These are phyloP conservation scores for Oreochromis grahami DNA, from an alignment of 2,797 vertebrate genomes.

Conservation along the genomic window DNA sequence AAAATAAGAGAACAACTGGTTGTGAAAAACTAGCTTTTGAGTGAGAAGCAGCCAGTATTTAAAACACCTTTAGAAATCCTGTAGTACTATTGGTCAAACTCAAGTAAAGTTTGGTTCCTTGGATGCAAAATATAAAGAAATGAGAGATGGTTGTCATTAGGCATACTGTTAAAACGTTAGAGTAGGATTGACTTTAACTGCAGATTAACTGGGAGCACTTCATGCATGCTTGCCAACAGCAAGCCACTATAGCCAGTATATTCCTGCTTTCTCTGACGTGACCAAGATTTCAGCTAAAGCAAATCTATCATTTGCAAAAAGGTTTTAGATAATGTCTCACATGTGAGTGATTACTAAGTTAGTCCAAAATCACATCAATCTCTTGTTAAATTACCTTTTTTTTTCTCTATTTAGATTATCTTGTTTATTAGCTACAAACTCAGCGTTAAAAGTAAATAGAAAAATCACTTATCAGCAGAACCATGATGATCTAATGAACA, in stretches of 20 bases:
- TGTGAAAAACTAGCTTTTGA: background rate
- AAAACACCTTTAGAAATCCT: background rate
- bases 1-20: background rate
- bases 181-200: constrained; percentile 5
- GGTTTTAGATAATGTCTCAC: background rate
- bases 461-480: background rate
- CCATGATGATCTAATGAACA: background rate
- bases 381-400: background rate
- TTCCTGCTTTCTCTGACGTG: background rate
- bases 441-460: background rate
- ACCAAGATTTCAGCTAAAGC: background rate
- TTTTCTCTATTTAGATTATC: background rate
- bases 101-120: background rate
- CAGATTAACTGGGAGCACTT: constrained; percentile 20
- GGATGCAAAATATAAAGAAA: background rate
- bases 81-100: background rate
- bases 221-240: background rate
- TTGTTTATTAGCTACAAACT: background rate
- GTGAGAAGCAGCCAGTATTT: background rate
- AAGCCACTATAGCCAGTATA: background rate
- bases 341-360: background rate
- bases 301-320: background rate
- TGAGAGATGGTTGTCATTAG: background rate
- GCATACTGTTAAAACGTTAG: background rate
- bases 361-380: background rate